These are phyloP conservation scores for Vanessa atalanta DNA, from an alignment of 1,140 invertebrate species.

Conservation along the genomic window DNA sequence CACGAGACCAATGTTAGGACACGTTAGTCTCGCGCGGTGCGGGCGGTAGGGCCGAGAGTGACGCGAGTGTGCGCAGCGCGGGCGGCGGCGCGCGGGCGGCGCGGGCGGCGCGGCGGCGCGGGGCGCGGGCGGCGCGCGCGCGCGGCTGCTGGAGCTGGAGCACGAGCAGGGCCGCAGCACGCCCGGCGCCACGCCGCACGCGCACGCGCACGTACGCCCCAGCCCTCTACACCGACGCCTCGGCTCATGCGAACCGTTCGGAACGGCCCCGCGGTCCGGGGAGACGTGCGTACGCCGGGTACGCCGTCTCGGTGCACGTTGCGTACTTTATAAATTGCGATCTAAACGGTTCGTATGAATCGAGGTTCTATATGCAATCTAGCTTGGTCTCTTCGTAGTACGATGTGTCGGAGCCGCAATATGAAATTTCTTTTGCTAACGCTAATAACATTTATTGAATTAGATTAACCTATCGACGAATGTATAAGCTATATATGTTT, in stretches of 20 bases:
- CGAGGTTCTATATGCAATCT: slow-evolving; percentile 6
- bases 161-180: slow-evolving; percentile 76
- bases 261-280: no score
- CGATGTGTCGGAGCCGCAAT: slow-evolving; percentile 16
- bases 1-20: no score
- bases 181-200: slow-evolving; percentile 64
- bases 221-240: background rate
- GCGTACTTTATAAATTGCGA: background rate
- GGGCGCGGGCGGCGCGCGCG: slow-evolving; percentile 44
- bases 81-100: slow-evolving; percentile 33
- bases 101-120: slow-evolving; percentile 41
- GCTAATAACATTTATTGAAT: slow-evolving; percentile 13
- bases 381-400: slow-evolving; percentile 27
- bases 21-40: slow-evolving; percentile 11
- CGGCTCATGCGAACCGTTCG: slow-evolving; percentile 2
- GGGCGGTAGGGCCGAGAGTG: slow-evolving; percentile 25
- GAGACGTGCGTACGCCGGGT: background rate
- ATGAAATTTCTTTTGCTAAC: slow-evolving; percentile 14
- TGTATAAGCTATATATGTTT: background rate
- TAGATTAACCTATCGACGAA: background rate
- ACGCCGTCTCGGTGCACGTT: background rate
- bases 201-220: slow-evolving; percentile 39
- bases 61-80: slow-evolving; percentile 44
- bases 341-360: background rate
- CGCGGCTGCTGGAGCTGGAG: slow-evolving; percentile 72